Evolutionary conservation across 1,140 invertebrate species (phyloP), one percentile per base, ranked within the genome.

Genomic region (Orussus abietinus): DNA sequence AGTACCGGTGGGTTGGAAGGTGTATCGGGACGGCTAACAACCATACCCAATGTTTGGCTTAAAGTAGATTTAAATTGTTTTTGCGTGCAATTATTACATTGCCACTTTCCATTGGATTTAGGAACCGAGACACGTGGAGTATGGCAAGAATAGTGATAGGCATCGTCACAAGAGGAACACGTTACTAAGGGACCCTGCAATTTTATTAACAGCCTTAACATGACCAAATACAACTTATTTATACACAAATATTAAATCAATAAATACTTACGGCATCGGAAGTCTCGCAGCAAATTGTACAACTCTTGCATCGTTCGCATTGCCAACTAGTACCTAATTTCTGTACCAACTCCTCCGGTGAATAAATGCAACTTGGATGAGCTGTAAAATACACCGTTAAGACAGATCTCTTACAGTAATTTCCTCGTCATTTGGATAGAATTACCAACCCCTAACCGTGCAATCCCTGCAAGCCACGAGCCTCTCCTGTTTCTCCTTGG

Each of bases 101-200:
- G 47, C 70, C 69, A 72, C 18, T 69, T 75, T 7, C 49, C 45
- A 19, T 49, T 53, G 1, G 51, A 48, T 49, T 67, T 70, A 4
- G 50, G 37, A 3, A 48, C 29, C 3, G 53, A 66, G 45, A 84
- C 77, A 25, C 75, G 66, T n/a, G 82, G 81, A 18, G 75, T 64
- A 57, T 89, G 87, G 58, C 88, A 92, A 18, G 75, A 70, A 41
- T 82, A 76, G 65, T 92, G 88, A 64, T 88, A 91, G 9, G 85
- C 85, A 70, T 90, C 86, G 42, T 88, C 85, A 67, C 89, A 92
- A 17, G 79, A 78, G 57, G 80, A 83, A 69, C 89, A 92, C 29
- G 90, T 86, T 32, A 85, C 77, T 47, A 91, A 68, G 4, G 60
- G 55, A 30, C 71, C 69, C 71, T 74, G 30, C 21, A 42, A 25